Conservation (phyloP, 2,888 invertebrate species). For the Limnephilus rhombicus region DNA sequence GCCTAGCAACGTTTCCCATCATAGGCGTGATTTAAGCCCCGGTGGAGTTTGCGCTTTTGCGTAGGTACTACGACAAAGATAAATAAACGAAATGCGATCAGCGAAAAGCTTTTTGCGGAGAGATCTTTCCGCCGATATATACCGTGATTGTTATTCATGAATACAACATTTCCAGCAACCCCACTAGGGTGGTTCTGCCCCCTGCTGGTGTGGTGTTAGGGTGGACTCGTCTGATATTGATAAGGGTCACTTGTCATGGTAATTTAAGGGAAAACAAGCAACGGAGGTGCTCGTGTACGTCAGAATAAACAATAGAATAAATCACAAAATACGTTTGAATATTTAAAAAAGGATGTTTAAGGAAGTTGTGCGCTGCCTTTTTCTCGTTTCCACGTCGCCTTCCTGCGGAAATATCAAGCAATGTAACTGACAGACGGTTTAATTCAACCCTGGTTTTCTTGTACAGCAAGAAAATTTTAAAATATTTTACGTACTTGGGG, state of each 20-base stretch:
- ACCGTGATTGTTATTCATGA: background rate
- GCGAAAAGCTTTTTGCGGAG: background rate
- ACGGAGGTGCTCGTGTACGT: background rate
- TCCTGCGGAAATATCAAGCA: background rate
- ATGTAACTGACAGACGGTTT: background rate
- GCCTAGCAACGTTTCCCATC: background rate
- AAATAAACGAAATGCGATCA: background rate
- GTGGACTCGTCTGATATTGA: background rate
- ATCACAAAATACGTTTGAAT: background rate
- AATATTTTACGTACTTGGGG: background rate
- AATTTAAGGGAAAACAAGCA: background rate
- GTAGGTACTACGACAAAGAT: background rate
- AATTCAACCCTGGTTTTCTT: background rate
- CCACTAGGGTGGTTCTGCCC: background rate
- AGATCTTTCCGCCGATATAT: background rate
- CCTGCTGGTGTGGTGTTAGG: background rate
- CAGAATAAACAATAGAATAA: background rate
- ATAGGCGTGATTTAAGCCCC: background rate
- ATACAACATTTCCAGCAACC: background rate
- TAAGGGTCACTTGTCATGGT: background rate
- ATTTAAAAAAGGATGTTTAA: background rate
- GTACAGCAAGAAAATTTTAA: background rate
- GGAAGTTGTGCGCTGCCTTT: background rate
- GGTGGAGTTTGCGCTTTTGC: background rate
- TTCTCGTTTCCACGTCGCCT: background rate